Evolutionary conservation across 2,113 vertebrate species (phyloP), one percentile per base, ranked within the genome.

Genomic region (Protomyctophum bolini): DNA sequence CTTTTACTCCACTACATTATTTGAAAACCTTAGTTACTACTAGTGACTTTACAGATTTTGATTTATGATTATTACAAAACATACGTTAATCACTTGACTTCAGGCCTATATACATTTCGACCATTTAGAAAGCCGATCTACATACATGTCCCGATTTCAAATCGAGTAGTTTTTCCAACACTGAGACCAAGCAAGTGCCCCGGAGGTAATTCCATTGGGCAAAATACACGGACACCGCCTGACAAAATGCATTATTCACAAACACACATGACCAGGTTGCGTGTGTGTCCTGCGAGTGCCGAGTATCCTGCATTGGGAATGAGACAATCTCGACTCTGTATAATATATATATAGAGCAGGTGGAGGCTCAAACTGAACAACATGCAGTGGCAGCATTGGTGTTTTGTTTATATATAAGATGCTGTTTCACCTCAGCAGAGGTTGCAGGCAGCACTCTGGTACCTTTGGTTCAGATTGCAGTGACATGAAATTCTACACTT

Each of bases 201-300:
- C 55, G 11, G 64, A 75, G 83, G 75, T 72, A 48, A 45, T 1
- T 45, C 54, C 28, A 65, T 70, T 59, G 66, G 70, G 66, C 59
- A 72, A 41, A 82, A 85, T 15, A 47, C 46, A 54, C 72, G 60
- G 67, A 74, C 66, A 77, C 78, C 67, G 3, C 69, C 73, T 69
- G 84, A 86, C 79, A 68, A 75, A 83, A 76, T 80, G 79, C 71
- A 81, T 83, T 82, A 79, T 77, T 87, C 79, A 77, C 72, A 81
- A 83, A 72, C 79, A 70, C 84, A 80, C 76, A 76, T 84, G 68
- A 77, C 49, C 75, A 75, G 79, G 51, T 79, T 87, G 70, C 77
- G 85, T 51, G 59, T 47, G 21, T 41, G 33, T 41, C 33, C 33
- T 41, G 33, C 33, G 33, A 79, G 82, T 73, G 64, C 73, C 33